These are phyloP conservation scores for Coregonus sp. DNA, from an alignment of 2,797 vertebrate species.

Conservation along the genomic window DNA sequence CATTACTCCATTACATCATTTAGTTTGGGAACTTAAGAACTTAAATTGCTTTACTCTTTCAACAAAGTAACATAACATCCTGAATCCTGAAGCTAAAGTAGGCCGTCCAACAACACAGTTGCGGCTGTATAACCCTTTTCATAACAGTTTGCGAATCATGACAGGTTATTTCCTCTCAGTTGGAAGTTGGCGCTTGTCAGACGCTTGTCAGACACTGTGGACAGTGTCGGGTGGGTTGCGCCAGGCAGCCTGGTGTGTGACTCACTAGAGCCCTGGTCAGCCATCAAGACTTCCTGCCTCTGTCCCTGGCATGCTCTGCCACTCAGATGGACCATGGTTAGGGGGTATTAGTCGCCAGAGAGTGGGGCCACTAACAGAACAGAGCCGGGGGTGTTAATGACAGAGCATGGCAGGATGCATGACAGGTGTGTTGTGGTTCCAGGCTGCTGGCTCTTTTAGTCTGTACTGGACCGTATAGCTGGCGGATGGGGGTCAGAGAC, in stretches of 20 bases:
- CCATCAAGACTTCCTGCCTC: conserved; percentile 35
- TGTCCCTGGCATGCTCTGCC: conserved; percentile 46
- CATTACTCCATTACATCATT: neutral
- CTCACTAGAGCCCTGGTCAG: conserved; percentile 24
- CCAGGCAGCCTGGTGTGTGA: conserved; percentile 26
- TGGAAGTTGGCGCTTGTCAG: conserved; percentile 33
- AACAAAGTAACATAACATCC: neutral
- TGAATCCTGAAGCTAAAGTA: neutral
- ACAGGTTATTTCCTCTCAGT: neutral
- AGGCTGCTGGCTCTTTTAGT: too few relatives aligned
- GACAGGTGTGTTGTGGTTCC: conserved; percentile 21
- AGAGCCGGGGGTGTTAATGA: neutral
- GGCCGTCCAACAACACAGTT: neutral
- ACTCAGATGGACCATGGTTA: conserved; percentile 46
- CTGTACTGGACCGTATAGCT: too few relatives aligned
- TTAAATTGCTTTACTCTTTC: neutral
- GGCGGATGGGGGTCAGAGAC: conserved; percentile 24
- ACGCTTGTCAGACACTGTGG: conserved; percentile 13
- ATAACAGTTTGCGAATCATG: neutral
- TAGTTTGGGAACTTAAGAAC: neutral
- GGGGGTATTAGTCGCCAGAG: conserved; percentile 5
- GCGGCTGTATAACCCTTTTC: neutral
- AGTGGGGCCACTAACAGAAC: conserved; percentile 19
- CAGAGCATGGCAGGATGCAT: conserved; percentile 34
- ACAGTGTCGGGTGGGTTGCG: conserved; percentile 14